Conservation (phyloP, 2,797 vertebrate species). For the Ataeniobius toweri region DNA sequence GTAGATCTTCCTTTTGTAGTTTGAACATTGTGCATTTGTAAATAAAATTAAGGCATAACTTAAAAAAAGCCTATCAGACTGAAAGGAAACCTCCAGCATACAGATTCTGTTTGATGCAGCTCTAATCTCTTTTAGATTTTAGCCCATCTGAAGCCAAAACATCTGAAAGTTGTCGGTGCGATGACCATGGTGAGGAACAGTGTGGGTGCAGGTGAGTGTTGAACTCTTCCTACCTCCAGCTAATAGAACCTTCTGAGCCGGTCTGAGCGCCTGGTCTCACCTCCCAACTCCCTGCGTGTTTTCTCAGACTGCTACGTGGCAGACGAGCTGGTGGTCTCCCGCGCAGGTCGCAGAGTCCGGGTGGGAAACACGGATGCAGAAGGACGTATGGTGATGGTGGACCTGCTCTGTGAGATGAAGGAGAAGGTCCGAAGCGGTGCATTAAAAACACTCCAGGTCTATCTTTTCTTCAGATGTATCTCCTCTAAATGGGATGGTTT, state of each 20-base stretch:
- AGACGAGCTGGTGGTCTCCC: constrained; percentile 82
- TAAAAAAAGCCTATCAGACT: neutral
- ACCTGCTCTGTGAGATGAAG: constrained; percentile 87
- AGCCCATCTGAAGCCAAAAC: constrained; percentile 79
- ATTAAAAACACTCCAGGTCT: neutral
- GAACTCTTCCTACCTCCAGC: neutral
- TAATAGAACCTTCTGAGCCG: neutral
- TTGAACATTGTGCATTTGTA: neutral
- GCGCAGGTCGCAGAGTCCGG: constrained; percentile 80
- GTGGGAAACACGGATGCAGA: constrained; percentile 87
- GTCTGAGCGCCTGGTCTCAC: neutral
- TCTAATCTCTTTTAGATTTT: constrained; percentile 68
- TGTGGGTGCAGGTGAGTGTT: constrained; percentile 81
- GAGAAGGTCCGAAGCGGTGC: constrained; percentile 74
- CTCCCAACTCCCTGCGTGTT: constrained; percentile 12
- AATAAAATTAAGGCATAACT: neutral
- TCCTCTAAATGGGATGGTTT: neutral
- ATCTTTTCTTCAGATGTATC: neutral
- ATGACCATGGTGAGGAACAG: constrained; percentile 90
- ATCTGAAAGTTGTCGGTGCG: constrained; percentile 82
- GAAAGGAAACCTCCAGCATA: neutral
- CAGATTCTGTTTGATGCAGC: neutral
- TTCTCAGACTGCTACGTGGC: constrained; percentile 83
- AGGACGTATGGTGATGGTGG: constrained; percentile 87
- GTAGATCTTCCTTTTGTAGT: neutral